A percentile compares a stretch with the other conserved stretches of the same genome.
Evolutionary conservation across 2,113 vertebrate species (phyloP).

Genomic region (Panthera leo): DNA sequence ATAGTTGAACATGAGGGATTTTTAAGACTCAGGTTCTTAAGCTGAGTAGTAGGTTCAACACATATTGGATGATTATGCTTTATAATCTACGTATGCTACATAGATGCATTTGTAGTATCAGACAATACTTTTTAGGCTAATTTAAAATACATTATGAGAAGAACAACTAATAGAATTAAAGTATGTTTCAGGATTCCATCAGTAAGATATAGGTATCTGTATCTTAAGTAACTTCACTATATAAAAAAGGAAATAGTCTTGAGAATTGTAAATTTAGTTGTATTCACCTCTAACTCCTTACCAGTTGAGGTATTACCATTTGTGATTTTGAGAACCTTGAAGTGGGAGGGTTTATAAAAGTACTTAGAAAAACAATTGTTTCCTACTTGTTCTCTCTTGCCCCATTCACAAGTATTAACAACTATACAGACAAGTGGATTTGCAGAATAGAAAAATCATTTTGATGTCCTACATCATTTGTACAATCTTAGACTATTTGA

Average conservation of each 20-base stretch:
- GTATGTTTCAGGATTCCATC: background rate
- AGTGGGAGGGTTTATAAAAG: background rate
- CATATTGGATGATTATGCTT: background rate
- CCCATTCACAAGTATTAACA: background rate
- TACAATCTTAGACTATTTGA: background rate
- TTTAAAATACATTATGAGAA: background rate
- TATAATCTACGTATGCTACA: background rate
- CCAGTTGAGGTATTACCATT: background rate
- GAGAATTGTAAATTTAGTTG: background rate
- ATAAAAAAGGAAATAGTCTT: background rate
- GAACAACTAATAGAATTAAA: background rate
- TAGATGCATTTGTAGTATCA: background rate
- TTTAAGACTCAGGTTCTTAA: background rate
- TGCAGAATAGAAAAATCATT: conserved; percentile 40
- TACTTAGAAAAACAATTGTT: background rate
- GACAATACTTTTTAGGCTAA: background rate
- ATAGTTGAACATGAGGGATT: background rate
- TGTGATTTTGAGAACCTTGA: background rate
- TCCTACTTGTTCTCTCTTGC: conserved; percentile 20
- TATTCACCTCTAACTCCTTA: background rate
- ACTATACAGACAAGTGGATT: background rate
- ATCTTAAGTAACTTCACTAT: background rate
- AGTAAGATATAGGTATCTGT: background rate
- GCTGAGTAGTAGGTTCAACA: background rate
- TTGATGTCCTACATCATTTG: background rate